Evolutionary conservation across 1,140 invertebrate species (phyloP).

Genomic region (Drosophila guanche): DNA sequence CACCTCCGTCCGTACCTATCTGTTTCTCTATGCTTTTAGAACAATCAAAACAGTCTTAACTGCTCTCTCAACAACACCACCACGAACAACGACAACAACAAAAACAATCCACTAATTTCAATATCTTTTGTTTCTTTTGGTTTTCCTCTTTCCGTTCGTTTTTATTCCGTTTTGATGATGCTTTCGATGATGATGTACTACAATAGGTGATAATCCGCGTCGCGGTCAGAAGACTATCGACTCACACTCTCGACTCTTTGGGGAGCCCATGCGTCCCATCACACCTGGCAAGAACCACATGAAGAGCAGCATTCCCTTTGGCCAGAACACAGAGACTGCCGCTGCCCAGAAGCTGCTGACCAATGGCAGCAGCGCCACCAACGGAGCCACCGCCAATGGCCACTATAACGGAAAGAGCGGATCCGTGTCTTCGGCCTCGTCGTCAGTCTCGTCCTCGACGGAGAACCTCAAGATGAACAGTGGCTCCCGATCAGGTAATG

Average conservation of each 20-base stretch:
- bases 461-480: constrained; percentile 82
- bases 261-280: constrained; percentile 72
- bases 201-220: constrained; percentile 74
- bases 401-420: constrained; percentile 79
- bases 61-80: not conserved
- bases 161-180: constrained; percentile 2
- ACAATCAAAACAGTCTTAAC: constrained; percentile 31
- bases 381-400: constrained; percentile 50
- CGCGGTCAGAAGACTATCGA: constrained; percentile 78
- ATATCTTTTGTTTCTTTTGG: constrained; percentile 35
- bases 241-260: constrained; percentile 80
- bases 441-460: constrained; percentile 80
- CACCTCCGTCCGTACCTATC: constrained; percentile 7
- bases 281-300: constrained; percentile 82
- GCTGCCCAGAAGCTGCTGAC: constrained; percentile 65
- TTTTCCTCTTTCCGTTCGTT: constrained; percentile 1
- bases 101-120: constrained; percentile 43
- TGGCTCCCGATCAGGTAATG: constrained; percentile 68
- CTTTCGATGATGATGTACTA: not conserved
- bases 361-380: constrained; percentile 18
- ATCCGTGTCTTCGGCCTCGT: constrained; percentile 78
- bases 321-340: constrained; percentile 64
- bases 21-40: constrained; percentile 9
- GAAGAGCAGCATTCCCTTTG: constrained; percentile 83
- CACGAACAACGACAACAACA: constrained; percentile 26